Evolutionary conservation across 23 tunicate species (phyloP).

Genomic region (Ascidia mentula): DNA sequence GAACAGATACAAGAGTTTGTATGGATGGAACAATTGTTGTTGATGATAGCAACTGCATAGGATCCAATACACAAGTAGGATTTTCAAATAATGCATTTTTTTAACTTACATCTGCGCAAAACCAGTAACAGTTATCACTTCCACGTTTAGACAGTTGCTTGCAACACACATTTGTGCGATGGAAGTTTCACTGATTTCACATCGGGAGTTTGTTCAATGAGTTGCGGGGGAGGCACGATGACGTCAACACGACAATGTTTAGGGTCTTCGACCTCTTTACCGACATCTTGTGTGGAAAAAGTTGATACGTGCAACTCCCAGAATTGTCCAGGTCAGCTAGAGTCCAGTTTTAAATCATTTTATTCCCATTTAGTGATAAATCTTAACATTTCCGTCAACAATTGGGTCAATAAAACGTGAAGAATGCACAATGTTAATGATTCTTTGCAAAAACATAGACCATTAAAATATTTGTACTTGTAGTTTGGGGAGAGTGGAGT

Average conservation of each 20-base stretch:
- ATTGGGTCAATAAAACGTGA: no score
- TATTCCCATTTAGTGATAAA: no score
- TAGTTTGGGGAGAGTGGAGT: no score
- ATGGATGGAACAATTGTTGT: neutral
- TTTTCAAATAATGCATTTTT: neutral
- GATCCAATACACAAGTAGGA: neutral
- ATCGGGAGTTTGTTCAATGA: neutral
- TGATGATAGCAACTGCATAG: conserved; percentile 1
- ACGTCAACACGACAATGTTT: neutral
- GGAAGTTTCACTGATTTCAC: neutral
- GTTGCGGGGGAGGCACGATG: neutral
- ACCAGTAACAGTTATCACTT: neutral
- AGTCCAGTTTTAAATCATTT: neutral
- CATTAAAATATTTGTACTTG: no score
- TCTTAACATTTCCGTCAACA: no score
- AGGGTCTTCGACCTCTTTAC: neutral
- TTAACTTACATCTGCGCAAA: neutral
- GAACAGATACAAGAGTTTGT: conserved; percentile 10
- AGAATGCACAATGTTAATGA: no score
- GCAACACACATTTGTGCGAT: neutral
- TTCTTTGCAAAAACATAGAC: no score
- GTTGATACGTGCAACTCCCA: neutral
- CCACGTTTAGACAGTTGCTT: neutral
- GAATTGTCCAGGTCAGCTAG: neutral
- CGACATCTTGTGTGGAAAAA: neutral